Conservation (phyloP, 1,140 invertebrate species). For the Macrotrachela quadricornifera region DNA sequence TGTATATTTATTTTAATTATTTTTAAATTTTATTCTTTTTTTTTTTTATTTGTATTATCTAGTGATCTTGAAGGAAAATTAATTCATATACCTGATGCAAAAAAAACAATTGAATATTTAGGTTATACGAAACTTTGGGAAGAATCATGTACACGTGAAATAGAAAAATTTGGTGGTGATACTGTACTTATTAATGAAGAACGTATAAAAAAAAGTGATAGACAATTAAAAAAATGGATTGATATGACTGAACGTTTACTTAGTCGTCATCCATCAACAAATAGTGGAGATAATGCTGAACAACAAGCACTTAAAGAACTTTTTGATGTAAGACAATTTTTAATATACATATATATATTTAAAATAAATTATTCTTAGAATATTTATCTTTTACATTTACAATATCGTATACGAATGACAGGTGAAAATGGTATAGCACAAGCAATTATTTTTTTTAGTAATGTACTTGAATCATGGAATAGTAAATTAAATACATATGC, state of each 20-base stretch:
- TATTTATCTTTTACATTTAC: constrained; percentile 14
- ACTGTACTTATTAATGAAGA: constrained; percentile 2
- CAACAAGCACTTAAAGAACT: background rate
- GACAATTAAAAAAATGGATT: background rate
- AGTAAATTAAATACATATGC: constrained; percentile 13
- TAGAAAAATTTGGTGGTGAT: background rate
- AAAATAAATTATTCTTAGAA: background rate
- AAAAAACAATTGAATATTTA: background rate
- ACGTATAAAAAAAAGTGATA: constrained; percentile 2
- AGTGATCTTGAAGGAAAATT: background rate
- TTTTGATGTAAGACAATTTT: background rate
- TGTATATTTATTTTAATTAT: background rate
- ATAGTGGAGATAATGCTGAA: background rate
- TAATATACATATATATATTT: background rate
- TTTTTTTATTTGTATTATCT: background rate
- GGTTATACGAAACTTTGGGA: background rate
- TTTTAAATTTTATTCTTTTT: background rate
- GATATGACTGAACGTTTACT: background rate
- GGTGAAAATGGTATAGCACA: constrained; percentile 29
- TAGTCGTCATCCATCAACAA: background rate
- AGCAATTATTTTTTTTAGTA: constrained; percentile 19
- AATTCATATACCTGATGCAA: background rate
- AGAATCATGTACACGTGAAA: background rate
- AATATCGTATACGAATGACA: constrained; percentile 24
- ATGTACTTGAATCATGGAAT: constrained; percentile 21